Percentiles rank a stretch among this genome's conserved stretches.
Evolutionary conservation across 2,888 invertebrate genomes (phyloP).

Genomic region (Pachymerium ferrugineum): DNA sequence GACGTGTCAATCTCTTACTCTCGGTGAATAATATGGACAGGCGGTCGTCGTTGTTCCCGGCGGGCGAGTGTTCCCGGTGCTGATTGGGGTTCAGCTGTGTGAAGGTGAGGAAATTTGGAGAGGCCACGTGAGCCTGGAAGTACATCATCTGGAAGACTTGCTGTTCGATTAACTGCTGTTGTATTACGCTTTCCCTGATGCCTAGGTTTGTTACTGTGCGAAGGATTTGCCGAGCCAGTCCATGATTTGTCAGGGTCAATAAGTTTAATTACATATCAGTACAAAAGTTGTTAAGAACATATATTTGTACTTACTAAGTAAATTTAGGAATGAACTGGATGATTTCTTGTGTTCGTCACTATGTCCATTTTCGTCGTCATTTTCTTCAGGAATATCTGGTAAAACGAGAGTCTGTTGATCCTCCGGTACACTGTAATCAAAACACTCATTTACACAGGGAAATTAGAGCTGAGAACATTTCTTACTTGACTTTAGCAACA

Average conservation of each 20-base stretch:
- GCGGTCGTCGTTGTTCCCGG: background rate
- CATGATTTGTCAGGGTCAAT: conserved; percentile 30
- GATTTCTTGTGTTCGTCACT: conserved; percentile 30
- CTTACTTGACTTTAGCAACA: conserved; percentile 55
- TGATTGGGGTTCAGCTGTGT: background rate
- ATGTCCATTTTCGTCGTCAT: conserved; percentile 45
- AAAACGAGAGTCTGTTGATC: conserved; percentile 55
- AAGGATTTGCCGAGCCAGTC: background rate
- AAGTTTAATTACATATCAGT: background rate
- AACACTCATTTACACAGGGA: too few relatives aligned
- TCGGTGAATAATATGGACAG: background rate
- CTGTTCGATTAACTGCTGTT: background rate
- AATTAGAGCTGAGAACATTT: conserved; percentile 30
- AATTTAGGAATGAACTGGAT: conserved; percentile 36
- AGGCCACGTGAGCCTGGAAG: background rate
- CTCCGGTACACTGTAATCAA: conserved; percentile 53
- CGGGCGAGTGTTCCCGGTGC: background rate
- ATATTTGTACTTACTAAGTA: conserved; percentile 32
- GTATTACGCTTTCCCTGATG: background rate
- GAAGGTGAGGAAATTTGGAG: background rate
- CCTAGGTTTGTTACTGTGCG: background rate
- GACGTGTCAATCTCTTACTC: too few relatives aligned
- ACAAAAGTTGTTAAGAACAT: background rate
- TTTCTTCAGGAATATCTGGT: conserved; percentile 54
- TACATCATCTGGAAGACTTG: conserved; percentile 29